A percentile compares a stretch with the other conserved stretches of the same genome.
Evolutionary conservation across 2,888 invertebrate genomes (phyloP).

Genomic region (Myopa testacea): DNA sequence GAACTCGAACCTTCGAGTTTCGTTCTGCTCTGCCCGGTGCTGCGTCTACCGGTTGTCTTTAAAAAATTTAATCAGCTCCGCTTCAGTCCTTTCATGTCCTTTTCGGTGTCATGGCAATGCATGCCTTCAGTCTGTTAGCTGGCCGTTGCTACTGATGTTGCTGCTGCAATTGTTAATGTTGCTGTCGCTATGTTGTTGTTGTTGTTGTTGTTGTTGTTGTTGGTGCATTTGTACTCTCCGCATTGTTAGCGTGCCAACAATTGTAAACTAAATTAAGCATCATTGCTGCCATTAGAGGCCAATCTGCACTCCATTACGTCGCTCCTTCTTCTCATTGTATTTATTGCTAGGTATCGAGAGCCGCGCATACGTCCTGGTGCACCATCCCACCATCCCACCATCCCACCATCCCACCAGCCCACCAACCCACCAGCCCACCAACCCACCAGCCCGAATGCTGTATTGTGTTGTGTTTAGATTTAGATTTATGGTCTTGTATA

Average conservation of each 20-base stretch:
- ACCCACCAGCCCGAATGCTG: too few relatives aligned
- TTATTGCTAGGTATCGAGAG: neutral
- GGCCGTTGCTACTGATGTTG: slow-evolving; percentile 2
- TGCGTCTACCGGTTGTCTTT: neutral
- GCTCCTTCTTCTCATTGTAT: neutral
- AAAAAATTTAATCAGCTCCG: slow-evolving; percentile 35
- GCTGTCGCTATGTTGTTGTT: neutral
- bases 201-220: neutral
- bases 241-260: slow-evolving; percentile 30
- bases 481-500: neutral
- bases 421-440: too few relatives aligned
- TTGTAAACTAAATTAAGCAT: slow-evolving; percentile 35
- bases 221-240: neutral
- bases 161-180: neutral
- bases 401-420: too few relatives aligned
- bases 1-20: neutral
- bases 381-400: too few relatives aligned
- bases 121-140: slow-evolving; percentile 7
- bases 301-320: slow-evolving; percentile 32
- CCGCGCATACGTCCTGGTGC: slow-evolving; percentile 19
- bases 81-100: slow-evolving; percentile 33
- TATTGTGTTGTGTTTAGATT: neutral
- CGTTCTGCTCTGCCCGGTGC: neutral
- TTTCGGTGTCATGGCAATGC: slow-evolving; percentile 25
- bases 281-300: slow-evolving; percentile 36